These are phyloP conservation scores for Euwallacea similis DNA, from an alignment of 1,140 invertebrate genomes.

Conservation along the genomic window DNA sequence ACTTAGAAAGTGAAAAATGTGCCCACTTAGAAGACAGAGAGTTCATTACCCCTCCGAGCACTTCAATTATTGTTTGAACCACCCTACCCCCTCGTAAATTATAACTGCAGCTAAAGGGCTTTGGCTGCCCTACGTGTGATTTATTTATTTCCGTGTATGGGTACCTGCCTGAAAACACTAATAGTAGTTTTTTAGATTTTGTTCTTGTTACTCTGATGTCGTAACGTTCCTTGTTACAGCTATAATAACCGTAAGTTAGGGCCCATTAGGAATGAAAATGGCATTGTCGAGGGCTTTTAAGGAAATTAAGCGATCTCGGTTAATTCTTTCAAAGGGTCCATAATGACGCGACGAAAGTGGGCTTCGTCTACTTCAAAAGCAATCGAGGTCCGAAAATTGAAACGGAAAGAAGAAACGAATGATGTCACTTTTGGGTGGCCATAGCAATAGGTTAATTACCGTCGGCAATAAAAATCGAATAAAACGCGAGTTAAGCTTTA, in stretches of 20 bases:
- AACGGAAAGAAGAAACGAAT: not conserved
- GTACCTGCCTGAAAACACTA: no score
- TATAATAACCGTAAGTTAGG: not conserved
- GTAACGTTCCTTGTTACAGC: no score
- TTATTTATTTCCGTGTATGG: no score
- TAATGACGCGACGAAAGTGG: not conserved
- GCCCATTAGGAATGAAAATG: not conserved
- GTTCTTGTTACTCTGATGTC: no score
- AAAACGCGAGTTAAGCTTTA: not conserved
- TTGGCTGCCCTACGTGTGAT: not conserved
- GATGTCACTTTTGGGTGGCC: not conserved
- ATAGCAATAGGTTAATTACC: not conserved
- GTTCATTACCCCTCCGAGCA: slow-evolving; percentile 21
- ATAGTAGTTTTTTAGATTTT: no score
- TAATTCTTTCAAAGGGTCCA: not conserved
- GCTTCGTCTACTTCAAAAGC: not conserved
- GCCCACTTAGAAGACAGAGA: slow-evolving; percentile 8
- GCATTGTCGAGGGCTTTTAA: slow-evolving; percentile 1
- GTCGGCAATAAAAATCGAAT: not conserved
- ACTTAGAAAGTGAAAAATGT: slow-evolving; percentile 8
- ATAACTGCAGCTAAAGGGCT: slow-evolving; percentile 17
- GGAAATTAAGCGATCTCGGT: not conserved
- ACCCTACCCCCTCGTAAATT: slow-evolving; percentile 17
- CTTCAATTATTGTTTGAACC: slow-evolving; percentile 27
- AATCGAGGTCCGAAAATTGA: not conserved